Base-by-base conservation (phyloP, 2,797 vertebrate genomes). In the Sternarchorhynchus goeldii region DNA sequence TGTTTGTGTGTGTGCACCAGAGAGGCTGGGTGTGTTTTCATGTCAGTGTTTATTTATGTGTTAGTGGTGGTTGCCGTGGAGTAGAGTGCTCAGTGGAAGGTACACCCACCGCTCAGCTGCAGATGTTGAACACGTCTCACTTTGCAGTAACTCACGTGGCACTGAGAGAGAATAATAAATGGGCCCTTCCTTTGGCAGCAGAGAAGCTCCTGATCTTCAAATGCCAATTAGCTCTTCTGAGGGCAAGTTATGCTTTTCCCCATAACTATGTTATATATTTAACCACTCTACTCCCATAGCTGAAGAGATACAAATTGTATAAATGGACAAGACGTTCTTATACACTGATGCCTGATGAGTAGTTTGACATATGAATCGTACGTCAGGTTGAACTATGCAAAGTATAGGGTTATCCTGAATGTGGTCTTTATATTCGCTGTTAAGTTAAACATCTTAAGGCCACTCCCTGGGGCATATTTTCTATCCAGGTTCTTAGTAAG, bases 131-230 rank as follows among this genome's bases (percentile, higher is more conserved):
- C 78, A 45, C 60, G 81, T 83, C 83, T 89, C 84, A 59, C 57
- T 75, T 87, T 89, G 82, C 82, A 83, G 56, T 68, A 81, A 85
- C 78, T 88, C 82, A 83, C 85, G 76, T 85, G 78, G 65, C 88
- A 87, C 25, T 81, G 60, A 88, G 84, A 67, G 53, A 72, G 45
- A 62, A 14, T 57, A 56, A 70, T 8, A 16, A 64, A 76, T n/a
- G n/a, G 29, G 66, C 21, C 4, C 78, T 83, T 72, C 69, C 73
- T 85, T 53, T 82, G 36, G 83, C 55, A 80, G 65, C 72, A 66
- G 77, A 55, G 6, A 14, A 20, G 57, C 71, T 81, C 53, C 53
- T 70, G 56, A 39, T 36, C 59, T 41, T 72, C 17, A 21, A 29
- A 62, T 62, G 64, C 75, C 68, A 60, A 56, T 76, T 55, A 45